Conservation (phyloP, 2,797 vertebrate species). For the Gambelia wislizenii region DNA sequence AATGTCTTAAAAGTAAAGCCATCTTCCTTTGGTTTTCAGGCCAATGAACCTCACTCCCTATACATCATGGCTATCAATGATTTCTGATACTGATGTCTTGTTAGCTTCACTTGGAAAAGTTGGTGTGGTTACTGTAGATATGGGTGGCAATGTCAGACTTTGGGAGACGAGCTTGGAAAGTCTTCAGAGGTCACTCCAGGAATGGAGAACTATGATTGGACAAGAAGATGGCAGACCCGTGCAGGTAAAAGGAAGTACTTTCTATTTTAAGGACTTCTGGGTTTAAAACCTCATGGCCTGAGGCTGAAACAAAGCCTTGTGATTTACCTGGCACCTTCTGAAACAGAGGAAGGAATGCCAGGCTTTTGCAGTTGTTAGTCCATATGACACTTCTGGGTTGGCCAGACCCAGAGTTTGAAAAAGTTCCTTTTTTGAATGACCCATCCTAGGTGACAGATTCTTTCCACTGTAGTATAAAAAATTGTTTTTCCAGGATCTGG, state of each 20-base stretch:
- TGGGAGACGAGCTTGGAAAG: conserved; percentile 94
- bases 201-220: conserved; percentile 98
- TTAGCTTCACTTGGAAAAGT: conserved; percentile 84
- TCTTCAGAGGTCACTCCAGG: conserved; percentile 90
- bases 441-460: background rate
- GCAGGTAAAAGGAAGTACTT: conserved; percentile 82
- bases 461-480: background rate
- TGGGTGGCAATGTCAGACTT: conserved; percentile 90
- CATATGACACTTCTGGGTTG: background rate
- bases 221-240: conserved; percentile 86
- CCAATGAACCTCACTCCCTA: conserved; percentile 88
- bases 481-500: background rate
- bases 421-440: background rate
- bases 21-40: conserved; percentile 77
- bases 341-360: background rate
- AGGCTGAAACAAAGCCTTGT: background rate
- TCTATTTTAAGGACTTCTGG: background rate
- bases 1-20: background rate
- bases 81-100: conserved; percentile 90
- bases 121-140: conserved; percentile 91
- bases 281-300: background rate
- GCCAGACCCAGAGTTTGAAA: background rate
- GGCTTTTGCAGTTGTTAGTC: background rate
- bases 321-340: background rate
- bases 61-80: conserved; percentile 90